Evolutionary conservation across 2,113 vertebrate species (phyloP).

Genomic region (Istiophorus platypterus): DNA sequence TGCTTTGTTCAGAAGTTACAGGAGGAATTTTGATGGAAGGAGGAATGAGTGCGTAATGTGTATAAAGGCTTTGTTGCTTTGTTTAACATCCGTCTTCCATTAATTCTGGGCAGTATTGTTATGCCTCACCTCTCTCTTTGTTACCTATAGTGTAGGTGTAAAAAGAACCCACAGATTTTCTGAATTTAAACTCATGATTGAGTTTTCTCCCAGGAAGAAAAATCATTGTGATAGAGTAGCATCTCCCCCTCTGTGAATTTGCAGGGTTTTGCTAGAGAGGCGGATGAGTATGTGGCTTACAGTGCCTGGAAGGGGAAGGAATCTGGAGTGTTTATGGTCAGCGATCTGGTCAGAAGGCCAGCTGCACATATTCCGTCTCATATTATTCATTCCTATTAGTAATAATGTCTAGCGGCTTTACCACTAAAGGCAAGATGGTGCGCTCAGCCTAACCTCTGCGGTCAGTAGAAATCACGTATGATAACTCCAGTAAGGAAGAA

Average conservation of each 20-base stretch:
- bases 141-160: constrained; percentile 66
- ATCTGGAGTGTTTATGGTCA: constrained; percentile 46
- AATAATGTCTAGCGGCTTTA: constrained; percentile 46
- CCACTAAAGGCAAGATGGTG: constrained; percentile 34
- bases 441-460: constrained; percentile 23
- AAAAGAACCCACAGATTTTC: constrained; percentile 47
- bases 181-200: constrained; percentile 64
- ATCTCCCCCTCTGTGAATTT: constrained; percentile 39
- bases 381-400: constrained; percentile 50
- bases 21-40: constrained; percentile 71
- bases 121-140: constrained; percentile 61
- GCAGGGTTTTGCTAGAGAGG: constrained; percentile 33
- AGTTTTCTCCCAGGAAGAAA: constrained; percentile 27
- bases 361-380: constrained; percentile 41
- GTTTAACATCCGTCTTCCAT: constrained; percentile 75
- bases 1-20: constrained; percentile 78
- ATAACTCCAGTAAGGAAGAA: constrained; percentile 23
- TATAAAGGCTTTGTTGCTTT: constrained; percentile 76
- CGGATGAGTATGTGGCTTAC: constrained; percentile 11
- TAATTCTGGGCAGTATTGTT: constrained; percentile 71
- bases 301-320: constrained; percentile 44
- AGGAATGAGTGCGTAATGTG: constrained; percentile 67
- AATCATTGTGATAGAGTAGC: constrained; percentile 36
- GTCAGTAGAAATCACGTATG: constrained; percentile 29
- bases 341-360: constrained; percentile 37